Conservation (phyloP, 2,797 vertebrate species). For the Graptemys geographica region DNA sequence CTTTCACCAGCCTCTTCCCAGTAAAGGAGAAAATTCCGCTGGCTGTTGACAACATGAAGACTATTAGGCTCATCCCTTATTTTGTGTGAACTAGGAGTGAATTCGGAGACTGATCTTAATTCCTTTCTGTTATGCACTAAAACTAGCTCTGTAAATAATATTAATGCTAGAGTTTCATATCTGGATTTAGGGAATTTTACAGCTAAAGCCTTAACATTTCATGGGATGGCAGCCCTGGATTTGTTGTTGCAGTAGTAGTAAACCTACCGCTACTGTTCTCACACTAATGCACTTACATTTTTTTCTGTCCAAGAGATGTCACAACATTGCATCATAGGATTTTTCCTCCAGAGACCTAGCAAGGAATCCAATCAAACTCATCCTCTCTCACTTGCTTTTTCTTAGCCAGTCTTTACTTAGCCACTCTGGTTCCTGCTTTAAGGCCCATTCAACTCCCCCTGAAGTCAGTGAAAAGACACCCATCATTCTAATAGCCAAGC, state of each 20-base stretch:
- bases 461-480: not conserved
- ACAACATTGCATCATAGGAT: not conserved
- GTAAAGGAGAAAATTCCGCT: not conserved
- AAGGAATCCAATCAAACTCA: not conserved
- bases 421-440: not conserved
- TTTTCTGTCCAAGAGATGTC: not conserved
- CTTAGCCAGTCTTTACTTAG: not conserved
- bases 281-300: not conserved
- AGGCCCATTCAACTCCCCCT: not conserved
- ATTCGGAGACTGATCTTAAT: not conserved
- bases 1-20: not conserved
- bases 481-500: not conserved
- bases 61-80: not conserved
- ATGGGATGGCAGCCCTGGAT: rapidly evolving
- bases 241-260: not conserved
- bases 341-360: not conserved
- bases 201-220: not conserved
- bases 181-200: not conserved
- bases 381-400: not conserved
- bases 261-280: not conserved
- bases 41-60: not conserved
- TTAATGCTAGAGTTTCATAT: not conserved
- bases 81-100: not conserved
- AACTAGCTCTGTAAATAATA: not conserved
- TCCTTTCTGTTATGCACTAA: not conserved